A percentile compares a stretch with the other conserved stretches of the same genome.
Evolutionary conservation across 2,113 vertebrate genomes (phyloP).

Genomic region (Recurvirostra avosetta): DNA sequence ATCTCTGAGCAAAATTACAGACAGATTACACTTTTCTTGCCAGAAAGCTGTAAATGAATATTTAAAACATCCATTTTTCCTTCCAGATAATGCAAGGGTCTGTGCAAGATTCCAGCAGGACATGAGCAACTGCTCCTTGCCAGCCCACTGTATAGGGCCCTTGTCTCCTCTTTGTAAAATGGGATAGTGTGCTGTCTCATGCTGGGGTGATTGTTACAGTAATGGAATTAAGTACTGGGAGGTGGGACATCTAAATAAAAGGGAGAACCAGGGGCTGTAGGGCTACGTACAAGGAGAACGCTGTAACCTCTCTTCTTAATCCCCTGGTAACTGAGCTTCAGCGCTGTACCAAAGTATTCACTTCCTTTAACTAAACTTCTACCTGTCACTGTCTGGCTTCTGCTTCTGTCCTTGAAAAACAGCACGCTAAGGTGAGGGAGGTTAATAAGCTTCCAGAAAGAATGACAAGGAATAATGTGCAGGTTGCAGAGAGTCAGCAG

Average conservation of each 20-base stretch:
- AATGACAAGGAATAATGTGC: background rate
- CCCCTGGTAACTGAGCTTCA: background rate
- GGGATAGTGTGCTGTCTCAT: background rate
- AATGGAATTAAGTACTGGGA: background rate
- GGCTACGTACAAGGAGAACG: accelerated
- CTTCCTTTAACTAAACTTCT: background rate
- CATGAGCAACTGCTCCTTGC: background rate
- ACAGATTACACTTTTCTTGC: background rate
- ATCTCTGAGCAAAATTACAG: background rate
- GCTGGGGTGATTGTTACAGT: background rate
- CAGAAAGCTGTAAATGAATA: background rate
- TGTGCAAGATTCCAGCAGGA: background rate
- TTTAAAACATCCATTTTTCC: background rate
- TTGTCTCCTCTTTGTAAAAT: background rate
- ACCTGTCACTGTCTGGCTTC: background rate
- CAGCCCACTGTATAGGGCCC: background rate
- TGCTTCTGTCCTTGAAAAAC: background rate
- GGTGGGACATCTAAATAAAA: background rate
- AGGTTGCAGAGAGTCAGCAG: background rate
- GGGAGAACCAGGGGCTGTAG: background rate
- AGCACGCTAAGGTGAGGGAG: background rate
- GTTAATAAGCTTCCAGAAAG: background rate
- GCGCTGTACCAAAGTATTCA: background rate
- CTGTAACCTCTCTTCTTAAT: background rate
- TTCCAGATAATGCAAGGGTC: background rate